phyloP scores from a whole-genome alignment of 2,888 invertebrate species.

The Drosophila hamatofila region DNA sequence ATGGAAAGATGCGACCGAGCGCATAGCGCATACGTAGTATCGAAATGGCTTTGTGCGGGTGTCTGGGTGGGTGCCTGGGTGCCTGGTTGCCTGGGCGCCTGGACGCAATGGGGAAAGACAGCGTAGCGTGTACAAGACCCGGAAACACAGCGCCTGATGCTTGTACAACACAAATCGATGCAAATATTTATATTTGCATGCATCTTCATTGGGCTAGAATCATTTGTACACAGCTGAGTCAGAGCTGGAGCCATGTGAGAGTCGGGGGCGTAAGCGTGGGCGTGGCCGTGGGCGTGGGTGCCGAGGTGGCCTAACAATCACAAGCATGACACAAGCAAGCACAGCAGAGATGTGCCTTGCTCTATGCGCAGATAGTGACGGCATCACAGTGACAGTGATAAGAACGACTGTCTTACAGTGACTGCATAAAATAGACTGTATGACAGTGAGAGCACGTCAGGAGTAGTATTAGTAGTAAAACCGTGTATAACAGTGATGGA shows the following conservation, averaged over 20 bases:
- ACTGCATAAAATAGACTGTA: neutral
- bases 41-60: neutral
- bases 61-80: too few relatives aligned
- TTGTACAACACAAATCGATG: constrained; percentile 74
- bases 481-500: neutral
- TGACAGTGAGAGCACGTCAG: neutral
- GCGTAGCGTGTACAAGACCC: constrained; percentile 10
- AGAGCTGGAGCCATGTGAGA: constrained; percentile 1
- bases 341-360: constrained; percentile 15
- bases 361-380: neutral
- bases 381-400: neutral
- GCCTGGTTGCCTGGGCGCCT: too few relatives aligned
- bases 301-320: constrained; percentile 20
- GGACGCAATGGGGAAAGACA: neutral
- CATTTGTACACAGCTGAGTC: constrained; percentile 35
- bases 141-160: constrained; percentile 49
- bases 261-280: too few relatives aligned
- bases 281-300: neutral
- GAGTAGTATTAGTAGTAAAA: neutral
- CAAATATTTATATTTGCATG: constrained; percentile 79
- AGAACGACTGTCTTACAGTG: neutral
- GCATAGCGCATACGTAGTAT: neutral
- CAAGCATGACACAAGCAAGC: constrained; percentile 49
- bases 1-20: constrained; percentile 3
- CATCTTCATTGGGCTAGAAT: constrained; percentile 63